These are phyloP conservation scores for Drosophila micromelanica DNA, from an alignment of 1,140 invertebrate species.

Conservation along the genomic window DNA sequence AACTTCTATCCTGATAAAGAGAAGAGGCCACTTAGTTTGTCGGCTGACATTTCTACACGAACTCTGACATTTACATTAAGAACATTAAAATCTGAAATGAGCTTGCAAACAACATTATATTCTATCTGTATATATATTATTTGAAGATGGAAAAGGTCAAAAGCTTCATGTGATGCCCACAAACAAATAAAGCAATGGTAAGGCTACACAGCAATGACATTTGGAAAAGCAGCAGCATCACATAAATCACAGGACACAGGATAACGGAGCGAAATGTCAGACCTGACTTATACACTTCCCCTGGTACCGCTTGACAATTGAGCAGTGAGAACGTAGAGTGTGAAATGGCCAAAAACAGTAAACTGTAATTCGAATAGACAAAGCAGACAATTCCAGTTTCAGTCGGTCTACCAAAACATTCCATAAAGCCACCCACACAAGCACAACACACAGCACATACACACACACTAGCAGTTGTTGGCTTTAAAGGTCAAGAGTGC, in stretches of 20 bases:
- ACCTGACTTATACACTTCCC: conserved; percentile 65
- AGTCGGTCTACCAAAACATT: conserved; percentile 27
- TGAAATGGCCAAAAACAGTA: conserved; percentile 27
- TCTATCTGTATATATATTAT: conserved; percentile 21
- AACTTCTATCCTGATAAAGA: background rate
- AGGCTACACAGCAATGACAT: conserved; percentile 34
- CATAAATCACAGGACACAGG: conserved; percentile 66
- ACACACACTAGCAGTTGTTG: conserved; percentile 43
- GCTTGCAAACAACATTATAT: conserved; percentile 21
- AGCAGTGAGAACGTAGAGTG: background rate
- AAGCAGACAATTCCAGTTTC: conserved; percentile 53
- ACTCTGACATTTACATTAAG: conserved; percentile 35
- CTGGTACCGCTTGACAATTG: background rate
- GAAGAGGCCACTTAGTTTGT: background rate
- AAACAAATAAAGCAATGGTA: background rate
- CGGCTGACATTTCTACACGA: conserved; percentile 8
- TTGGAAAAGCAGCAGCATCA: conserved; percentile 38
- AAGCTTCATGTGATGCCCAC: conserved; percentile 26
- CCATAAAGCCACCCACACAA: conserved; percentile 20
- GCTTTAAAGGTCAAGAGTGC: conserved; percentile 81
- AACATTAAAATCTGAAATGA: conserved; percentile 5
- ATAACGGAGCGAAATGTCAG: conserved; percentile 67
- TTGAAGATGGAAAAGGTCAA: conserved; percentile 49
- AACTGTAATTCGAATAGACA: conserved; percentile 39
- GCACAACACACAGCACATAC: conserved; percentile 6